Conservation (phyloP, 2,113 vertebrate species). For the Numida meleagris region DNA sequence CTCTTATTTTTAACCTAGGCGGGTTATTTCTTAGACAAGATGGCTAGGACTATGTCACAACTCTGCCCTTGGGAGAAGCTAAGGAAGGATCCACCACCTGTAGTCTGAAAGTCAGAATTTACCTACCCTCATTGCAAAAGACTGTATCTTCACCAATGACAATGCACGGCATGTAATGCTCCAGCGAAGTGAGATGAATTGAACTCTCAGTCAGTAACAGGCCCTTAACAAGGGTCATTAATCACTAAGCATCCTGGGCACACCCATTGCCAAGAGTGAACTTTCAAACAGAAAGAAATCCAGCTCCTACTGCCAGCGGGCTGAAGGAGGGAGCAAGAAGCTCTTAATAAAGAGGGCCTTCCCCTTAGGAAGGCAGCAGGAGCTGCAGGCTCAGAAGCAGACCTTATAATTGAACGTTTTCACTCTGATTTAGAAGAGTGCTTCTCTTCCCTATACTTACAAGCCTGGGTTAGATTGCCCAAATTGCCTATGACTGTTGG, state of each 20-base stretch:
- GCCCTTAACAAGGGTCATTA: slow-evolving; percentile 74
- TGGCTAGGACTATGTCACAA: not conserved
- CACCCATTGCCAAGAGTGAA: slow-evolving; percentile 63
- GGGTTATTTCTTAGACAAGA: not conserved
- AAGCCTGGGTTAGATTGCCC: not conserved
- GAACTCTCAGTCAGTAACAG: slow-evolving; percentile 68
- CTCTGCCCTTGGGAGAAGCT: not conserved
- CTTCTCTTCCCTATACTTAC: not conserved
- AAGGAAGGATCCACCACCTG: not conserved
- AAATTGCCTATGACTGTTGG: not conserved
- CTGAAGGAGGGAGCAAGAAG: slow-evolving; percentile 34
- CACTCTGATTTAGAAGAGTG: slow-evolving; percentile 5
- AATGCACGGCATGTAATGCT: slow-evolving; percentile 47
- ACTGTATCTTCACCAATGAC: slow-evolving; percentile 50
- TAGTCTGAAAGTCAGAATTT: slow-evolving; percentile 44
- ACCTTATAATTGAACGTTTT: slow-evolving; percentile 52
- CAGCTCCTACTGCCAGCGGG: slow-evolving; percentile 7
- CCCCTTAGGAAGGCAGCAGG: slow-evolving; percentile 30
- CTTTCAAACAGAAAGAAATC: slow-evolving; percentile 60
- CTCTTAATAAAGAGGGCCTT: slow-evolving; percentile 19
- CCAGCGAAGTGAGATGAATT: slow-evolving; percentile 77
- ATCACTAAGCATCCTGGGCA: slow-evolving; percentile 55
- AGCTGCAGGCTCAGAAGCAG: slow-evolving; percentile 27
- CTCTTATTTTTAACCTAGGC: not conserved
- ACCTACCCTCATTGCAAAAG: slow-evolving; percentile 58